phyloP scores from a whole-genome alignment of 2,888 invertebrate genomes.

The Morpho achilles region DNA sequence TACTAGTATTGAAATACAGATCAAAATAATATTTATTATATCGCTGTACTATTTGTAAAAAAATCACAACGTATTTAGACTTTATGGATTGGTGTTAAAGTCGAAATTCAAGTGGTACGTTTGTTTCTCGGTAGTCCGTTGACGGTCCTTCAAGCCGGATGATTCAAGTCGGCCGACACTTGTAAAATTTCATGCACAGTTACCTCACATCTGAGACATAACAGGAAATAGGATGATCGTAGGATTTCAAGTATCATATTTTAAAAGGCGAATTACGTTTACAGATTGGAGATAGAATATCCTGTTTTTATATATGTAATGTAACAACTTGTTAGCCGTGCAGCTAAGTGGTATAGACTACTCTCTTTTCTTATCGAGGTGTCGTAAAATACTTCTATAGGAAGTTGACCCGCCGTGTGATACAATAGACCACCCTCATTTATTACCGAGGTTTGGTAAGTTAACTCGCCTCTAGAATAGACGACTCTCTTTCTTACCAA shows the following conservation, averaged over 20 bases:
- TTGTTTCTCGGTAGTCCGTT: constrained; percentile 13
- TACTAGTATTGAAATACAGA: constrained; percentile 2
- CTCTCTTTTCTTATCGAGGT: too few relatives aligned
- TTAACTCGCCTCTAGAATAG: too few relatives aligned
- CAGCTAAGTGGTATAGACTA: too few relatives aligned
- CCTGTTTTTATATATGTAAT: too few relatives aligned
- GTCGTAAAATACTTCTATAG: too few relatives aligned
- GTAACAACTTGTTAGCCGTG: too few relatives aligned
- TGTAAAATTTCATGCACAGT: constrained; percentile 63
- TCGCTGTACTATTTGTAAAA: not conserved
- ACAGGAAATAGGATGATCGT: constrained; percentile 29
- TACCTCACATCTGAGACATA: constrained; percentile 44
- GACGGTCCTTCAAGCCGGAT: constrained; percentile 10
- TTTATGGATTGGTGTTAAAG: not conserved
- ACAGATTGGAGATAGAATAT: too few relatives aligned
- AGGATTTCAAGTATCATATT: constrained; percentile 18
- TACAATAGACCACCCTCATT: too few relatives aligned
- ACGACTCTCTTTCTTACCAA: too few relatives aligned
- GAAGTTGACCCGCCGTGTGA: too few relatives aligned
- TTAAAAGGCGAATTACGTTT: constrained; percentile 5
- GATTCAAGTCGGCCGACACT: constrained; percentile 43
- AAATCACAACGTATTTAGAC: not conserved
- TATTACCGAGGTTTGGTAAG: too few relatives aligned
- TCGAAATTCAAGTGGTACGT: not conserved
- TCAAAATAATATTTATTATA: not conserved